Base-by-base conservation (phyloP, 2,797 vertebrate genomes). In the Lophura swinhoii region DNA sequence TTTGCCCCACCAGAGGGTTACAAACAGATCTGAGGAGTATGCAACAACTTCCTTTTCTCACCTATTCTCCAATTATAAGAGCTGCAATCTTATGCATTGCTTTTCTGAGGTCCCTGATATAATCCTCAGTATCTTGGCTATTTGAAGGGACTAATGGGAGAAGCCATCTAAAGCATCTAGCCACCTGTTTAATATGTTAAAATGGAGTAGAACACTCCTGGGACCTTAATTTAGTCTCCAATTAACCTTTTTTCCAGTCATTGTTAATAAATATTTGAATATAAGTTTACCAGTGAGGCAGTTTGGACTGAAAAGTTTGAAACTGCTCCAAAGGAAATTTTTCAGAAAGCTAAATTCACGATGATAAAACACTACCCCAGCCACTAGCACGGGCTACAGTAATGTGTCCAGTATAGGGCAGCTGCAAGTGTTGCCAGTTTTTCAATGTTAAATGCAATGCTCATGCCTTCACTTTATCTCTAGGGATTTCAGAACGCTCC, bases 221-320 rank as follows among this genome's bases (percentile, higher is more conserved):
- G n/a, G 74, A 74, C 51, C 44, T 82, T 91, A 68, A 79, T 79
- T 88, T 64, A 79, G 41, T 82, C 51, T 94, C 33, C 58, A 84
- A 76, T 94, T 94, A 91, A 84, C 20, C 15, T 79, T 91, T 94
- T 91, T 95, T 79, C 90, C 90, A 93, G 67, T 83, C 20, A 69
- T 28, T 91, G 29, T 87, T 89, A 89, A 85, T 88, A 93, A 85
- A 60, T 79, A 77, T 49, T 66, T 84, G 71, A 88, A 58, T 88
- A 48, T 76, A 93, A 82, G 56, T 83, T 95, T 91, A 84, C 63
- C 55, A 63, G 43, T 23, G 43, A 83, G 59, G 41, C 60, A 55
- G 43, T 71, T 77, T 58, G 87, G 55, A 81, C 64, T 60, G 41
- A 87, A 62, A 88, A 74, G 10, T 83, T 93, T 72, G 83, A 93